These are phyloP conservation scores for Carapus acus DNA, from an alignment of 2,797 vertebrate genomes.

Conservation along the genomic window DNA sequence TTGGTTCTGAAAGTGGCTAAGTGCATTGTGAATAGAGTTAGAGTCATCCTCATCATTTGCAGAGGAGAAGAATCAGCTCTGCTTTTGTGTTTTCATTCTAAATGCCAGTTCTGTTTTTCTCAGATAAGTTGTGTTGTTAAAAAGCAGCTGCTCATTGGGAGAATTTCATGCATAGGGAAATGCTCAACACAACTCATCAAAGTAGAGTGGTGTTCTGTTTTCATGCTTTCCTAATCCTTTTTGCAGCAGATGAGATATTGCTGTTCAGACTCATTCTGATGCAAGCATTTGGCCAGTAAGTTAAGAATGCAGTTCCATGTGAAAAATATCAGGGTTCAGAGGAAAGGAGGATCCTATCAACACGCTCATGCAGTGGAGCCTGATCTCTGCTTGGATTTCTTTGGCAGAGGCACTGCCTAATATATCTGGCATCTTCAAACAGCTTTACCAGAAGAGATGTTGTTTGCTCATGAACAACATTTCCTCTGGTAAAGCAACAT, in stretches of 20 bases:
- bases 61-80: constrained; percentile 71
- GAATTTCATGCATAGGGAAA: constrained; percentile 79
- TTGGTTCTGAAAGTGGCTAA: constrained; percentile 71
- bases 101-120: constrained; percentile 79
- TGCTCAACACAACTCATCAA: constrained; percentile 84
- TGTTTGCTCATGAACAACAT: too few species aligned
- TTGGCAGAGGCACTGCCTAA: constrained; percentile 69
- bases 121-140: constrained; percentile 81
- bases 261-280: constrained; percentile 83
- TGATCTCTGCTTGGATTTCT: constrained; percentile 69
- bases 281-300: constrained; percentile 77
- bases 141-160: constrained; percentile 74
- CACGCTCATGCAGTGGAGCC: constrained; percentile 70
- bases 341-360: constrained; percentile 72
- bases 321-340: constrained; percentile 72
- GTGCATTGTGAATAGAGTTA: constrained; percentile 74
- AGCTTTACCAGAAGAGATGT: too few species aligned
- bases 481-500: too few species aligned
- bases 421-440: too few species aligned
- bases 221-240: constrained; percentile 78
- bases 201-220: constrained; percentile 72
- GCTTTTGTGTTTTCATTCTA: constrained; percentile 76
- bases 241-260: constrained; percentile 81
- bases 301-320: constrained; percentile 79
- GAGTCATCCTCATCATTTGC: constrained; percentile 74